Conservation (phyloP, 2,888 invertebrate species). For the Sipha maydis region DNA sequence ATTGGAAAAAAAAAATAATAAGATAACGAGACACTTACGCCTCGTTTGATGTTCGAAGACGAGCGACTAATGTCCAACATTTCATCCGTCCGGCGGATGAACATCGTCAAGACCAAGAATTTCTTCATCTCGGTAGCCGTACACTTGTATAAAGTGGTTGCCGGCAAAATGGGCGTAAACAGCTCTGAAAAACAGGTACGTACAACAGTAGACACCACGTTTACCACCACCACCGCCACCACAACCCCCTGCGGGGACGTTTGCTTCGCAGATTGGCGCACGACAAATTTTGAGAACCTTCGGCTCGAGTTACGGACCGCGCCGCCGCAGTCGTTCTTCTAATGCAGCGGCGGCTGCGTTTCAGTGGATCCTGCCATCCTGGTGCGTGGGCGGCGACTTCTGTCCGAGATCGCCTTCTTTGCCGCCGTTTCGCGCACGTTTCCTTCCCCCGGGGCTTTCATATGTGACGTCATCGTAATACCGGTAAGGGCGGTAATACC, state of each 20-base stretch:
- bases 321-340: background rate
- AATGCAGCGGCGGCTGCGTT: background rate
- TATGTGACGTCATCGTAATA: background rate
- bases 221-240: background rate
- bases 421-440: background rate
- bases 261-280: background rate
- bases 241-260: background rate
- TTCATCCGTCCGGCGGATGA: conserved; percentile 51
- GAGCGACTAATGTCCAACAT: conserved; percentile 20
- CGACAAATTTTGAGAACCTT: conserved; percentile 42
- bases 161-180: conserved; percentile 51
- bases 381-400: background rate
- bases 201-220: background rate
- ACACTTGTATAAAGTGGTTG: conserved; percentile 50
- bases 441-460: background rate
- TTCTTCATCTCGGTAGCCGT: conserved; percentile 45
- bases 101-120: conserved; percentile 52
- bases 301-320: background rate
- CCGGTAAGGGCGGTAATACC: too few relatives aligned
- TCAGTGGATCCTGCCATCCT: background rate
- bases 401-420: background rate
- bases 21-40: too few relatives aligned
- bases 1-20: too few relatives aligned
- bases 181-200: conserved; percentile 51
- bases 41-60: conserved; percentile 37